A percentile compares a stretch with the other conserved stretches of the same genome.
Conservation (phyloP, 1,140 invertebrate species). For the Holotrichia oblita region DNA sequence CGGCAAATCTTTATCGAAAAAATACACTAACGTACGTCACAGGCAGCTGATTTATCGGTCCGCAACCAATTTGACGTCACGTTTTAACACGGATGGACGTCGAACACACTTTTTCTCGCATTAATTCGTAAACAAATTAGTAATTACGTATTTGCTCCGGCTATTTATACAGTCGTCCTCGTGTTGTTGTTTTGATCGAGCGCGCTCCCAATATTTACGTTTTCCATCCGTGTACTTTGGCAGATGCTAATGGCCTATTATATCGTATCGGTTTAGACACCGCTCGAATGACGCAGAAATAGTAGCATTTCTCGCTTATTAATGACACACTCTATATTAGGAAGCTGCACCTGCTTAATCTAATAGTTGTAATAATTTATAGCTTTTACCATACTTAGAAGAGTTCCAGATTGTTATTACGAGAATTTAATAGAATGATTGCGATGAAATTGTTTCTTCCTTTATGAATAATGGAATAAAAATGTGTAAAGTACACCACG, state of each 20-base stretch:
- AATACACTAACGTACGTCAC: neutral
- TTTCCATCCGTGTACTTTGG: constrained; percentile 16
- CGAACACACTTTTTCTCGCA: constrained; percentile 22
- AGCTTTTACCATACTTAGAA: neutral
- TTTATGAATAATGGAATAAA: constrained; percentile 16
- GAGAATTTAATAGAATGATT: neutral
- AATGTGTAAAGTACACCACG: neutral
- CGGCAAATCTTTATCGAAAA: neutral
- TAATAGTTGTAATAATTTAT: constrained; percentile 6
- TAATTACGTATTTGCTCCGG: constrained; percentile 25
- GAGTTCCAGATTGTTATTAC: neutral
- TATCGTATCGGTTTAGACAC: constrained; percentile 10
- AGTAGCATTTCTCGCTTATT: constrained; percentile 18
- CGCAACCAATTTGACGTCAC: constrained; percentile 22
- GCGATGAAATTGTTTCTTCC: neutral
- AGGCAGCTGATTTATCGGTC: constrained; percentile 5
- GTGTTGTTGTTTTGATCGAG: constrained; percentile 23
- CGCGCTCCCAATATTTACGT: constrained; percentile 13
- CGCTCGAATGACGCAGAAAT: constrained; percentile 24
- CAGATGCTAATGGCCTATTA: neutral
- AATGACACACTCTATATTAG: constrained; percentile 12
- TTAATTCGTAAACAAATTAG: constrained; percentile 26
- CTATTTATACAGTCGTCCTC: constrained; percentile 16
- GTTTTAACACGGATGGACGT: constrained; percentile 14
- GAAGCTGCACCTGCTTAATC: neutral